These are phyloP conservation scores for Mactra quadrangularis DNA, from an alignment of 1,140 invertebrate genomes.

Conservation along the genomic window DNA sequence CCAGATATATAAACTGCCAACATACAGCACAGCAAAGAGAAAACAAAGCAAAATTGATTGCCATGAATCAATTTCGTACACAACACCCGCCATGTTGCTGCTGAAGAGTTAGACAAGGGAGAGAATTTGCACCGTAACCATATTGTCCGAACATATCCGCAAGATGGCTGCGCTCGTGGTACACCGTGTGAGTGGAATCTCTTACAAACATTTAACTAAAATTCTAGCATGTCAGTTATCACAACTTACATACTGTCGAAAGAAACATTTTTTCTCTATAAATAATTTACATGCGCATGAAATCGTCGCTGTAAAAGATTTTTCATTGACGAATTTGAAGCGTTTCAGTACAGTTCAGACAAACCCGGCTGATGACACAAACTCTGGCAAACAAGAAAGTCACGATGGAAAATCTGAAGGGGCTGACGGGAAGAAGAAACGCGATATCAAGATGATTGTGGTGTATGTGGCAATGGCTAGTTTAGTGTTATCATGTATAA, in stretches of 20 bases:
- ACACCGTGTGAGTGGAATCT: background rate
- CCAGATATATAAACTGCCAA: constrained; percentile 79
- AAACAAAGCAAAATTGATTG: constrained; percentile 77
- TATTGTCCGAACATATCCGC: constrained; percentile 4
- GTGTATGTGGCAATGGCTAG: too few relatives aligned
- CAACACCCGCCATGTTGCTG: constrained; percentile 72
- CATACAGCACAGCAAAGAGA: constrained; percentile 76
- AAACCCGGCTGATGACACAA: constrained; percentile 6
- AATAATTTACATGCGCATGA: background rate
- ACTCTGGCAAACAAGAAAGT: background rate
- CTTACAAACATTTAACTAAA: background rate
- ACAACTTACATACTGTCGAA: constrained; percentile 6
- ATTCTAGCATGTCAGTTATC: constrained; percentile 1
- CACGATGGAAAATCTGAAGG: constrained; percentile 1
- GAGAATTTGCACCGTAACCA: background rate
- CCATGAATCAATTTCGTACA: constrained; percentile 72
- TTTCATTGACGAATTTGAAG: background rate
- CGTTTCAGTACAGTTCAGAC: background rate
- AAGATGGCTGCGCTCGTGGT: constrained; percentile 29
- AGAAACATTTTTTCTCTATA: background rate
- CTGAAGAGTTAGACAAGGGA: too few relatives aligned
- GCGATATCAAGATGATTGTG: background rate
- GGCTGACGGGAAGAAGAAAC: background rate
- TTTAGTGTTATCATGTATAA: too few relatives aligned
- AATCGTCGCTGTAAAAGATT: background rate